Evolutionary conservation across 2,888 invertebrate genomes (phyloP).

Genomic region (Orchesella flavescens): DNA sequence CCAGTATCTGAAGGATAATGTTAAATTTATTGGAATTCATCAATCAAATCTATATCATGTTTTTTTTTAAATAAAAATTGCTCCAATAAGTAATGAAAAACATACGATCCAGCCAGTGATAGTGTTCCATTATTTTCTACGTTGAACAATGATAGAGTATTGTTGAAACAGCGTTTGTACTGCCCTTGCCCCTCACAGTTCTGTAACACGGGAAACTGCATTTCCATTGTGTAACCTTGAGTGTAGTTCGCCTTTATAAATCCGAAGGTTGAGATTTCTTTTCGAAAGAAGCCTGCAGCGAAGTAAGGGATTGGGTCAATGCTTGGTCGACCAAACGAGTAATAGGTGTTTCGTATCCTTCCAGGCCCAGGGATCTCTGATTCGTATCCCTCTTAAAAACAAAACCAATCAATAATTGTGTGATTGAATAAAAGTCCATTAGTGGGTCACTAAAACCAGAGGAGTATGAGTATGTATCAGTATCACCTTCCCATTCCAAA

Average conservation of each 20-base stretch:
- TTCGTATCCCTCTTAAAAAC: conserved; percentile 26
- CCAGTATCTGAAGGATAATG: neutral
- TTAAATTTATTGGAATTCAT: no score
- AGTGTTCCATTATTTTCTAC: conserved; percentile 47
- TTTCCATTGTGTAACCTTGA: conserved; percentile 47
- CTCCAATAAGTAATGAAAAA: neutral
- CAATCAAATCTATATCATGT: no score
- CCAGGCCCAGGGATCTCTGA: neutral
- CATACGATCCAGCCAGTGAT: neutral
- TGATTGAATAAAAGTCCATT: no score
- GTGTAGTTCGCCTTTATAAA: conserved; percentile 61
- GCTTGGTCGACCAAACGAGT: conserved; percentile 55
- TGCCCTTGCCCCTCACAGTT: neutral
- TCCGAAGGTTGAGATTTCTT: conserved; percentile 59
- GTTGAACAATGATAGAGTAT: conserved; percentile 11
- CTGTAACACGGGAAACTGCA: conserved; percentile 31
- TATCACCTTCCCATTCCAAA: conserved; percentile 39
- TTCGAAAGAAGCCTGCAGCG: conserved; percentile 40
- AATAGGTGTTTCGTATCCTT: conserved; percentile 28
- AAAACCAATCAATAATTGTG: no score
- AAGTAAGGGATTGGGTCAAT: conserved; percentile 50
- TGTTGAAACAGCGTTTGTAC: neutral
- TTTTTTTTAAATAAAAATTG: no score
- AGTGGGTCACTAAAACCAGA: no score
- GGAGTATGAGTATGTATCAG: no score